Evolutionary conservation across 2,113 vertebrate species (phyloP).

Genomic region (Dicerorhinus sumatrensis): DNA sequence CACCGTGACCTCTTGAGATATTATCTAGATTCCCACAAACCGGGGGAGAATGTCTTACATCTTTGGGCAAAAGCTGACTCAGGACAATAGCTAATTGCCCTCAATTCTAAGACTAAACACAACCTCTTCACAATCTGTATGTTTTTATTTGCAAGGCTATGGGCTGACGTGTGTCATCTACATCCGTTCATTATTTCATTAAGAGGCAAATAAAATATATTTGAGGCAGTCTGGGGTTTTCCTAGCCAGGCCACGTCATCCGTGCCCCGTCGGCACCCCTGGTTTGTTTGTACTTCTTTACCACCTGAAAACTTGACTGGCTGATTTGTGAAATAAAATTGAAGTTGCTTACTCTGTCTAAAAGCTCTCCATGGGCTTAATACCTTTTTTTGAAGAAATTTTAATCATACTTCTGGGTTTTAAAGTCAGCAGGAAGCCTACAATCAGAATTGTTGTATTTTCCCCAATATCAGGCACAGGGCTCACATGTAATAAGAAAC

Average conservation of each 20-base stretch:
- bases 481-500: constrained; percentile 30
- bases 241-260: not conserved
- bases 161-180: accelerated
- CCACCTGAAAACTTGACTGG: not conserved
- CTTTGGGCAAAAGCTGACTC: not conserved
- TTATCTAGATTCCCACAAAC: not conserved
- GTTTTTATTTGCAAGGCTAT: not conserved
- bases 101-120: not conserved
- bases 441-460: not conserved
- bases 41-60: not conserved
- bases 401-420: constrained; percentile 51
- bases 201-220: not conserved
- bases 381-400: constrained; percentile 46
- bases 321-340: constrained; percentile 56
- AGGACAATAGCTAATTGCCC: not conserved
- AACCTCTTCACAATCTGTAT: not conserved
- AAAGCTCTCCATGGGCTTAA: constrained; percentile 36
- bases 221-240: not conserved
- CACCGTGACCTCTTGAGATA: not conserved
- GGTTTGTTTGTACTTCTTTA: not conserved
- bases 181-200: not conserved
- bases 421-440: constrained; percentile 52
- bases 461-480: not conserved
- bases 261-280: accelerated
- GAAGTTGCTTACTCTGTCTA: constrained; percentile 2